Percentiles rank a stretch among this genome's conserved stretches.
These are phyloP conservation scores for Tillus elongatus DNA, from an alignment of 2,888 invertebrate genomes.

Conservation along the genomic window DNA sequence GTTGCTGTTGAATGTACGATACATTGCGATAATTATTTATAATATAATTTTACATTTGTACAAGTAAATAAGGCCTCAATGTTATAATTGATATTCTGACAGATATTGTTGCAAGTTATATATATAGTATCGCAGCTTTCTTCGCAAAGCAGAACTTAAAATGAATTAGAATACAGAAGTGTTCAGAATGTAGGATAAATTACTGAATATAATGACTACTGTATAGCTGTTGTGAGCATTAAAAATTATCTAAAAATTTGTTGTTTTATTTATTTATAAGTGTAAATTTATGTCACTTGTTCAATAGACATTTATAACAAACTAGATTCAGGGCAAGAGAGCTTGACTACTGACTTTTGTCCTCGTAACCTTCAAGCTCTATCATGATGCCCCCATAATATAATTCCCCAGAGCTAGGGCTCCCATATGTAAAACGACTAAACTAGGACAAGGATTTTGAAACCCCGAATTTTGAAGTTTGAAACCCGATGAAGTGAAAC, in stretches of 20 bases:
- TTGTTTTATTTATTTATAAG: too few relatives aligned
- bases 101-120: neutral
- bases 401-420: too few relatives aligned
- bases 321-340: too few relatives aligned
- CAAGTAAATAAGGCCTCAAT: constrained; percentile 24
- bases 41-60: constrained; percentile 26
- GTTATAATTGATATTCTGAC: constrained; percentile 13
- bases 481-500: too few relatives aligned
- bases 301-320: too few relatives aligned
- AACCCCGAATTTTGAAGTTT: too few relatives aligned
- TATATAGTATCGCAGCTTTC: neutral
- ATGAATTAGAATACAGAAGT: neutral
- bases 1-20: constrained; percentile 32
- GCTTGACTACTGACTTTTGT: too few relatives aligned
- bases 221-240: constrained; percentile 40
- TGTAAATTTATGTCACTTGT: too few relatives aligned
- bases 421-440: too few relatives aligned
- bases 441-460: too few relatives aligned
- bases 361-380: too few relatives aligned
- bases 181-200: neutral
- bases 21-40: constrained; percentile 23
- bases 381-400: too few relatives aligned
- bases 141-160: constrained; percentile 1
- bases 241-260: constrained; percentile 14
- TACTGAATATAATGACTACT: neutral